Evolutionary conservation across 2,888 invertebrate genomes (phyloP), one percentile per base, ranked within the genome.

Genomic region (Drosophila subsilvestris): DNA sequence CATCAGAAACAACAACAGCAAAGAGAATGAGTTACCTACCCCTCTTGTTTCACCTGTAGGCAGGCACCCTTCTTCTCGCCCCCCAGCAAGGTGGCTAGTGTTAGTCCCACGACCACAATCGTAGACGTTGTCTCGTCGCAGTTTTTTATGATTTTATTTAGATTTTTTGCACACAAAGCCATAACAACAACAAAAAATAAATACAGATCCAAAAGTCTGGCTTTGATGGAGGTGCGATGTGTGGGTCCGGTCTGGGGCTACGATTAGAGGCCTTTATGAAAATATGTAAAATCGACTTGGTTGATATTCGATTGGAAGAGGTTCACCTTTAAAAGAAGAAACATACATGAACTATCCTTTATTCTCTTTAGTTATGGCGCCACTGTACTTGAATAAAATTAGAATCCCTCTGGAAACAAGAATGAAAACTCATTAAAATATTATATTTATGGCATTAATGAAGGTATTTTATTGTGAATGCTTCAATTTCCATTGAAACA

Each of bases 141-240:
- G 70, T 70, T 78, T 37, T 86, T 86, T 74, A 76, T 78, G 74
- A 70, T 86, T 80, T 80, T 70, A 78, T 80, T 76, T 80, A 53
- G 66, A 73, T 72, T 74, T 74, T 74, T 71, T 73, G 65, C 71
- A 45, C 60, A 69, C 54, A 69, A 54, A 69, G 54, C 22, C 47
- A 65, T 47, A 22, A 22, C 22, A n/a, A n/a, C 14, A 37, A 22
- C 29, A 20, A n/a, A 42, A 29, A 32, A 45, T 45, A 29, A 17
- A 42, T 45, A 18, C 17, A 53, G 47, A 42, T 58, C 72, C 65
- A 57, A 54, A 57, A 71, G 57, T 27, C 27, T 9, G 57, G 42
- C 63, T 50, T 57, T 71, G 73, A 58, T 66, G 48, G 55, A 54
- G 65, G 54, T 65, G 65, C 29, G 27, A 22, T 48, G 50, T 51